Base-by-base conservation (phyloP, 2,113 vertebrate genomes). In the Psilopsiagon aymara region DNA sequence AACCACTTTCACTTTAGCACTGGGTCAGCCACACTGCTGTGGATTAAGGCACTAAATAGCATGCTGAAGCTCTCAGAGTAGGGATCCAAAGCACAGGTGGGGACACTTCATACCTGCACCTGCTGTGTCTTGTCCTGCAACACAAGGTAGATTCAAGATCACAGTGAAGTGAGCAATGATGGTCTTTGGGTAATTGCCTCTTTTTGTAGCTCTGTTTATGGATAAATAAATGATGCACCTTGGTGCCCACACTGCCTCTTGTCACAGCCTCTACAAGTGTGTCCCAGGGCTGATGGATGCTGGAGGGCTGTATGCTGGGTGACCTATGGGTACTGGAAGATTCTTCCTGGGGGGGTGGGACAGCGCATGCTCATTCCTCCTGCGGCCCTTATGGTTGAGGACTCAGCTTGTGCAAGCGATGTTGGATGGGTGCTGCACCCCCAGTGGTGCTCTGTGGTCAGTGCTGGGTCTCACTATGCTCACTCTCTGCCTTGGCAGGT, bases 401-500 rank as follows among this genome's bases (percentile, higher is more conserved):
- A 23, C 24, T 2, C 55, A 10, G 35, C 15, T 13, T 2, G 31
- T 2, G 2, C 0, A 1, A 4, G 37, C 31, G 29, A 6, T 35
- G 41, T 25, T 9, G 51, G 64, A 11, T 0, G 2, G 18, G 2
- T 6, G 44, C 31, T 10, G 60, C 53, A 0, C 21, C 20, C 21
- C 51, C 1, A 0, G 7, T 0, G 4, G 20, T 2, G 1, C 39
- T 20, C 59, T 3, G 12, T 1, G 11, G 11, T 13, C 2, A 0
- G 39, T 0, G 1, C 25, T 20, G 28, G 80, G 25, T 2, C 41
- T 88, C 44, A 37, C 57, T 2, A 1, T 0, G 19, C 31, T 49
- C 25, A 0, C 19, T 12, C 3, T 59, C 37, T 59, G 39, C 74
- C 44, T 14, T 60, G 27, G 7, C 98, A 99, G 99, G 99, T 99